Percentiles rank a stretch among this genome's conserved stretches.
Evolutionary conservation across 2,113 vertebrate species (phyloP).

Genomic region (Rhizomys pruinosus): DNA sequence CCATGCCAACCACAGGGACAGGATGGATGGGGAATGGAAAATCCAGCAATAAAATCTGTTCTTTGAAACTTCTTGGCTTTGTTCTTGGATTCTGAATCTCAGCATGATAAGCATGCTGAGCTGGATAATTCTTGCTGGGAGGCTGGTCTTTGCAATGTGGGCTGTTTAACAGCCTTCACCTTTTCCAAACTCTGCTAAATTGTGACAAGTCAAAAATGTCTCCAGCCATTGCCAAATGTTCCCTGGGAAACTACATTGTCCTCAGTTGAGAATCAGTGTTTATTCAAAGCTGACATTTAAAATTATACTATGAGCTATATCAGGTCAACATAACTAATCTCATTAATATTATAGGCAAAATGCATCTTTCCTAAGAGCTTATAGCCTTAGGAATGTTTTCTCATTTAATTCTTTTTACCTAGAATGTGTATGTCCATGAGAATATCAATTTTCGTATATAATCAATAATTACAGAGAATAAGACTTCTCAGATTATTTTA

Average conservation of each 20-base stretch:
- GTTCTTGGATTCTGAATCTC: background rate
- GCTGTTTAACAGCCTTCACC: background rate
- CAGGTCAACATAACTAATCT: background rate
- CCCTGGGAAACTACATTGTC: background rate
- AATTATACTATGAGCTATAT: background rate
- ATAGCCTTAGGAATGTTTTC: background rate
- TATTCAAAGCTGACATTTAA: slow-evolving; percentile 24
- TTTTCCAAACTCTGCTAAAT: background rate
- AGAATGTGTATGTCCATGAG: background rate
- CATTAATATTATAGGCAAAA: background rate
- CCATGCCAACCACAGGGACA: background rate
- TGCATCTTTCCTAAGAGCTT: background rate
- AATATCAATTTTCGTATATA: background rate
- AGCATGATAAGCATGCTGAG: background rate
- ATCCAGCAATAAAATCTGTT: background rate
- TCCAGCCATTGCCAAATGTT: background rate
- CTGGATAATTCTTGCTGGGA: background rate
- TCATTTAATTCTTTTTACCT: slow-evolving; percentile 43
- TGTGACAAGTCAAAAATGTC: slow-evolving; percentile 6
- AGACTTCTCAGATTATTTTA: background rate
- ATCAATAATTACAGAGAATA: background rate
- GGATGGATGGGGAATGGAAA: background rate
- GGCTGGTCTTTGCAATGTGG: background rate
- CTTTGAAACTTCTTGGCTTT: slow-evolving; percentile 53
- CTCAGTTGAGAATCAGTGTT: background rate